Conservation (phyloP, 2,888 invertebrate species). For the Serrognathus titanus region DNA sequence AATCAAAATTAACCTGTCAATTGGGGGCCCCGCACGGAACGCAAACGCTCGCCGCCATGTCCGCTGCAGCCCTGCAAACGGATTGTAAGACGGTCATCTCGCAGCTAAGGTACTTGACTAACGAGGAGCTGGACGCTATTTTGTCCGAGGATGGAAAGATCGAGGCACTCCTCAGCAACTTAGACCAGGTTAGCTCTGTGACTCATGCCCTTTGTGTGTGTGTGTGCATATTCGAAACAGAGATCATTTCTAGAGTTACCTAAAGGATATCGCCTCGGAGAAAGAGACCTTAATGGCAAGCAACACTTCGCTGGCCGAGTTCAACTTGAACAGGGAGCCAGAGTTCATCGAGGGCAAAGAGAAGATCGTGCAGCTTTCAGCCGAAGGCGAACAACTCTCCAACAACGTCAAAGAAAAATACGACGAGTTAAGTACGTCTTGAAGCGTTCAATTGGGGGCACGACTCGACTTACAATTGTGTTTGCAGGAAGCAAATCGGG, state of each 20-base stretch:
- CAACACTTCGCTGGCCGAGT: conserved; percentile 88
- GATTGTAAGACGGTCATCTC: conserved; percentile 63
- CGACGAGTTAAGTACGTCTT: conserved; percentile 68
- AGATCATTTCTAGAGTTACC: conserved; percentile 52
- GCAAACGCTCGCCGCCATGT: conserved; percentile 30
- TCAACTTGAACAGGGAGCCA: conserved; percentile 83
- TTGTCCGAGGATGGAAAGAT: conserved; percentile 83
- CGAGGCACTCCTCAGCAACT: conserved; percentile 59
- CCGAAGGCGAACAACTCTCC: conserved; percentile 65
- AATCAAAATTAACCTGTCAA: neutral
- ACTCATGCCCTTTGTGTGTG: neutral
- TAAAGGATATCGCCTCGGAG: conserved; percentile 76
- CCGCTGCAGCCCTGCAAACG: conserved; percentile 57
- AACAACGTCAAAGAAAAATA: conserved; percentile 72
- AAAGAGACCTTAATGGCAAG: conserved; percentile 84
- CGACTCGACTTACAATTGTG: conserved; percentile 6
- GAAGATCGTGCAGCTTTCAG: conserved; percentile 65
- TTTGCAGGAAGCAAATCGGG: conserved; percentile 70
- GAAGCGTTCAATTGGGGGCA: neutral
- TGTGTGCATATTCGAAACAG: neutral
- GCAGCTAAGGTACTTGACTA: conserved; percentile 62
- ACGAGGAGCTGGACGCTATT: conserved; percentile 79
- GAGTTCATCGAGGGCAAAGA: conserved; percentile 72
- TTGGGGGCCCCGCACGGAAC: conserved; percentile 44
- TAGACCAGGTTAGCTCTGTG: conserved; percentile 53